These are phyloP conservation scores for Melanotaenia boesemani DNA, from an alignment of 2,797 vertebrate species.

Conservation along the genomic window DNA sequence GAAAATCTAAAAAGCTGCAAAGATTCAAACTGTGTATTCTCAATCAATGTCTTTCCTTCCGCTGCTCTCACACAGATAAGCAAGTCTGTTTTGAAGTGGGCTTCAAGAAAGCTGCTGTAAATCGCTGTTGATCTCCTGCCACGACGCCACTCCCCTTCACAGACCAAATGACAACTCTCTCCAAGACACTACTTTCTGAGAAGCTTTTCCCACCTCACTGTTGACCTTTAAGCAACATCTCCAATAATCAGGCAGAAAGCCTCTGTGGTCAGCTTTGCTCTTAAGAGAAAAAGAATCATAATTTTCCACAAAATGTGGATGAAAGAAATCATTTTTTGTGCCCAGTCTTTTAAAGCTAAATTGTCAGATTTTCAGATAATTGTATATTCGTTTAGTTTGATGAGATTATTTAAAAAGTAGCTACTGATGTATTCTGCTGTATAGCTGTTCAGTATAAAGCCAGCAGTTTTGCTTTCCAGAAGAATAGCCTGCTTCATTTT, in stretches of 20 bases:
- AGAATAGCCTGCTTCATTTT: too few species aligned
- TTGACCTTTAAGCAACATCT: slow-evolving; percentile 36
- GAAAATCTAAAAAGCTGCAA: slow-evolving; percentile 4
- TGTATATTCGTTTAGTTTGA: too few species aligned
- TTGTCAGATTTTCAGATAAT: too few species aligned
- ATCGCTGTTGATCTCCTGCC: slow-evolving; percentile 47
- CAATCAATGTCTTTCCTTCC: slow-evolving; percentile 35
- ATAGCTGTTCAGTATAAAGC: too few species aligned
- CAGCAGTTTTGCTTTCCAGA: too few species aligned
- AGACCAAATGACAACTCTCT: slow-evolving; percentile 27
- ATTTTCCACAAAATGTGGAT: neutral
- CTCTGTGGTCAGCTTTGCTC: neutral
- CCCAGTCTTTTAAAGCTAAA: neutral
- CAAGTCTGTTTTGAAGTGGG: slow-evolving; percentile 22
- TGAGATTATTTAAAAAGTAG: too few species aligned
- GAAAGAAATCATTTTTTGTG: too few species aligned
- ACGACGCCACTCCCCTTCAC: slow-evolving; percentile 50
- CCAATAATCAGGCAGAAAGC: neutral
- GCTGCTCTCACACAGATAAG: slow-evolving; percentile 4
- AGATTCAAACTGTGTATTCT: slow-evolving; percentile 18
- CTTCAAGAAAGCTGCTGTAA: slow-evolving; percentile 39
- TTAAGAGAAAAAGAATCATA: neutral
- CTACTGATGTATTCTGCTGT: too few species aligned
- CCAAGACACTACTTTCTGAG: slow-evolving; percentile 16
- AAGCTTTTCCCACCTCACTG: slow-evolving; percentile 6